Evolutionary conservation across 2,113 vertebrate genomes (phyloP), one percentile per base, ranked within the genome.

Genomic region (Piaya cayana): DNA sequence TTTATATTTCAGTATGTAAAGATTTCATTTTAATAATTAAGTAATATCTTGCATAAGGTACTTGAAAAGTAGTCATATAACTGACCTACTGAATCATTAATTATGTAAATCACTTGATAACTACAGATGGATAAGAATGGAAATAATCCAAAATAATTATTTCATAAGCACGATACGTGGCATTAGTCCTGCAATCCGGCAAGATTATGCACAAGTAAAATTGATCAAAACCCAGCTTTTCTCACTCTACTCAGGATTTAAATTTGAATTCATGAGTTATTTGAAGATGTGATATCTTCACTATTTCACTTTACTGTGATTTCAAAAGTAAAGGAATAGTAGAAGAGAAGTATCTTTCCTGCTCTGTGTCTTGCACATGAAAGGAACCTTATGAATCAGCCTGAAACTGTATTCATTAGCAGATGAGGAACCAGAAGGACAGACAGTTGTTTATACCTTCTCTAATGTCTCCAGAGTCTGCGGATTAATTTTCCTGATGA

Each of bases 401-500:
- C 39, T 75, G 82, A 92, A 86, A 86, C 71, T 71, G 20, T 32
- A 30, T 32, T 92, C n/a, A 29, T 68, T 58, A 78, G 49, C 72
- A 94, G 68, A 45, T 18, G 49, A 74, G 30, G 47, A 92, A 78
- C 15, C 49, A 70, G 55, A 50, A 84, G 21, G 45, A 84, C 58
- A 86, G 81, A 39, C 56, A 70, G 55, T 52, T 7, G 6, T 34
- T 88, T 75, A 52, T 94, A 99, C 99, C 98, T 98, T 98, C 60
- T 98, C 98, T 25, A 99, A 30, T 1, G 99, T 99, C 8, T 99
- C 98, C 95, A 99, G 98, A 37, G 98, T 98, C 20, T 59, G 75
- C 0, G 98, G 98, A 90, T 99, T 96, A 42, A 99, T 98, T 96
- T 98, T 98, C 94, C 99, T 98, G 55, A 99, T 98, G 97, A 99